phyloP scores from a whole-genome alignment of 2,113 vertebrate genomes.

The Salvelinus sp. region DNA sequence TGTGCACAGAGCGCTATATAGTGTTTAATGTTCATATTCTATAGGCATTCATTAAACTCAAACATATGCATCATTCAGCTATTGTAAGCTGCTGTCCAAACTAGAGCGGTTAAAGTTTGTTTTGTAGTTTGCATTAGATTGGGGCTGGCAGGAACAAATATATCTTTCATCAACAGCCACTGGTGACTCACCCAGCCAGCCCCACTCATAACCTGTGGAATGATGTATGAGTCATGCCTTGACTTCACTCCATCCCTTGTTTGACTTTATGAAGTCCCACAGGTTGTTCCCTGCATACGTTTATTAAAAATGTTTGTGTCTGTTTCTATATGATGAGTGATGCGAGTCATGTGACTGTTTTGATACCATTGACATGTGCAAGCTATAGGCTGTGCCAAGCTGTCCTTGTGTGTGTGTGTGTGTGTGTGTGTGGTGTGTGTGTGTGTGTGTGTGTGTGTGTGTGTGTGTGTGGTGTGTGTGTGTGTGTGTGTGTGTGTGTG shows the following conservation, averaged over 20 bases:
- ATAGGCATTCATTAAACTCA: background rate
- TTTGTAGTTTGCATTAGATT: background rate
- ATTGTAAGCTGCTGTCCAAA: background rate
- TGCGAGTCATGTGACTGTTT: background rate
- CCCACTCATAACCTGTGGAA: background rate
- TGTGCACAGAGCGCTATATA: no score
- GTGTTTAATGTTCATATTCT: no score
- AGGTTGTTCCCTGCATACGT: background rate
- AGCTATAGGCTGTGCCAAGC: background rate
- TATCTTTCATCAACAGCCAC: background rate
- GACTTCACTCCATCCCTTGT: slow-evolving; percentile 5
- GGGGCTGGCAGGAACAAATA: background rate
- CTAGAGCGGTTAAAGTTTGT: background rate
- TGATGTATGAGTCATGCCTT: background rate
- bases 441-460: slow-evolving; percentile 6
- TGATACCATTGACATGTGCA: no score
- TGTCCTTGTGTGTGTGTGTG: background rate
- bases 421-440: background rate
- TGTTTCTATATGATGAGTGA: background rate
- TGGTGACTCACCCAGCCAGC: background rate
- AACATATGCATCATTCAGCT: background rate
- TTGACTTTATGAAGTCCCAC: background rate
- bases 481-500: no score
- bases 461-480: background rate
- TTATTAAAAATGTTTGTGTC: background rate